Evolutionary conservation across 2,797 vertebrate genomes (phyloP).

Genomic region (Hybognathus amarus): DNA sequence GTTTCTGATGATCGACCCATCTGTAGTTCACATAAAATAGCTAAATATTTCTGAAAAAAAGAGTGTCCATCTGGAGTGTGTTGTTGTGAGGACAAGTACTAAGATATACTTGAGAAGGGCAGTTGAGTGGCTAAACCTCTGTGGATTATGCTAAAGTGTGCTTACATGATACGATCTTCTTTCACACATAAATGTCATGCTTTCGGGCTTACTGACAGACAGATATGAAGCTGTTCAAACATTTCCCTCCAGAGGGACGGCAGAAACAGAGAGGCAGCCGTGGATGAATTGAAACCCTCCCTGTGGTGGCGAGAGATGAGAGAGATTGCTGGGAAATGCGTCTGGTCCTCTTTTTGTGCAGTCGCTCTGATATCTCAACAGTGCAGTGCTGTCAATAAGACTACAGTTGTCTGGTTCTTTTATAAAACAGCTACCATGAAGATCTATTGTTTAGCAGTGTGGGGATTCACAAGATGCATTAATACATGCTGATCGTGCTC

Average conservation of each 20-base stretch:
- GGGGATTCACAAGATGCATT: neutral
- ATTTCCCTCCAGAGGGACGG: constrained; percentile 7
- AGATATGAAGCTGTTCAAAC: constrained; percentile 42
- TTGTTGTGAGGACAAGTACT: neutral
- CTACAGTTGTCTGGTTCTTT: constrained; percentile 15
- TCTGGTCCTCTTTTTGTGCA: constrained; percentile 43
- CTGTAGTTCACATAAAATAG: neutral
- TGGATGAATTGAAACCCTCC: constrained; percentile 30
- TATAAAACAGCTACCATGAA: constrained; percentile 14
- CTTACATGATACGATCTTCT: constrained; percentile 42
- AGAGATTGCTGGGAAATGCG: constrained; percentile 38
- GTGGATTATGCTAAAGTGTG: constrained; percentile 4
- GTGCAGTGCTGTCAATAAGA: neutral
- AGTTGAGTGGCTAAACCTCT: neutral
- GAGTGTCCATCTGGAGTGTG: neutral
- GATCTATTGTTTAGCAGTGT: constrained; percentile 27
- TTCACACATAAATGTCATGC: constrained; percentile 49
- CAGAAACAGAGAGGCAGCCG: neutral
- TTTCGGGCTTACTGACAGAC: constrained; percentile 26
- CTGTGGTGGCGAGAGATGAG: constrained; percentile 40
- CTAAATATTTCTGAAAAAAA: neutral
- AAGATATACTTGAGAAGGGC: neutral
- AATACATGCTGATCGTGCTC: neutral
- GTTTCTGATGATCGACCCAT: neutral
- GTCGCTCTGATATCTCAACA: constrained; percentile 39